Evolutionary conservation across 1,140 invertebrate species (phyloP), one percentile per base, ranked within the genome.

Genomic region (Habropoda laboriosa): DNA sequence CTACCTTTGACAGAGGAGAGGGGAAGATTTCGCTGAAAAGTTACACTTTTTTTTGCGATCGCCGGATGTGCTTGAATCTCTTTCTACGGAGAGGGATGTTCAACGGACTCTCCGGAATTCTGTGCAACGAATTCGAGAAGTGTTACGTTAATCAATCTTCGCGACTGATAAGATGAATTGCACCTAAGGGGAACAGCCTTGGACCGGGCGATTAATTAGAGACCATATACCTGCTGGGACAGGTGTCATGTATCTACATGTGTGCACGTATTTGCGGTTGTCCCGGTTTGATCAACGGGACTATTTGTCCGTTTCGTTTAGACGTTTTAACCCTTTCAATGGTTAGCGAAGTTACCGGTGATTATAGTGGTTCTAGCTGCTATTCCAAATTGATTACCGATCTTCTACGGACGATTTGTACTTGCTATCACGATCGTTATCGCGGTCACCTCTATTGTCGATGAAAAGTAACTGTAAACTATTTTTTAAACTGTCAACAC

Each of bases 111-210:
- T n/a, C n/a, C n/a, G n/a, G 47, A 16, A 49, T 60, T 58, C 76
- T 66, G 24, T 81, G 82, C 42, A 83, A 76, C 51, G 71, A 75
- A 82, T 83, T 74, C 82, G 61, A 27, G 42, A 38, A 42, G 55
- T 30, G 79, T 68, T 68, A 61, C 63, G 64, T 78, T 81, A 71
- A 81, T 81, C 79, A 78, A 81, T 81, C 79, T 78, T 78, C 79
- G 64, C 57, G 55, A 40, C 66, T 55, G 74, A 63, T 78, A 81
- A 81, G 79, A 81, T 57, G 74, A 71, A 81, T 81, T 42, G 74
- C 55, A 27, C 45, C 38, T n/a, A n/a, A 30, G 8, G 30, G 63
- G 74, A 53, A 58, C 64, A 47, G 64, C 6, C 30, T 38, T 47
- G 63, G 51, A 18, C 24, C 30, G 21, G 40, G 4, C 74, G 74